These are phyloP conservation scores for Anser brachyrhynchus DNA, from an alignment of 2,113 vertebrate genomes.

Conservation along the genomic window DNA sequence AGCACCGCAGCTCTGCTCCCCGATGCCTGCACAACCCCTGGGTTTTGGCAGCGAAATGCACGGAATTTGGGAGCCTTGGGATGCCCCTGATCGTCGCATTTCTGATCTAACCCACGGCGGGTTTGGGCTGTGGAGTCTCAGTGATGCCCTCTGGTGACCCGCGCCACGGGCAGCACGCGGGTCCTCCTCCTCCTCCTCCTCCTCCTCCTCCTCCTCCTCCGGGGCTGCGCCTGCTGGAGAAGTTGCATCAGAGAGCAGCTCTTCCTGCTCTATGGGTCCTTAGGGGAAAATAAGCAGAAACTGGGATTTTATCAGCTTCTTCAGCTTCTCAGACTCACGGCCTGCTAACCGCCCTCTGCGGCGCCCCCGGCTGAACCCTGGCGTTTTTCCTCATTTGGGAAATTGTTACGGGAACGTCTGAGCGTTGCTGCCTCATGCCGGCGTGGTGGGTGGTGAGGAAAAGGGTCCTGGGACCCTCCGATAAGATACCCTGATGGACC, in stretches of 20 bases:
- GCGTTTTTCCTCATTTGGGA: neutral
- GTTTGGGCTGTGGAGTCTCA: neutral
- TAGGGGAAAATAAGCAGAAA: neutral
- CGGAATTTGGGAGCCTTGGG: neutral
- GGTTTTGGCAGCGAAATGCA: neutral
- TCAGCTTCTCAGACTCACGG: neutral
- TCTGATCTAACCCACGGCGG: no score
- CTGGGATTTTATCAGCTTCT: neutral
- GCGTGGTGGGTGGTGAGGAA: neutral
- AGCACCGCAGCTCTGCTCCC: neutral
- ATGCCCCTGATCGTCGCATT: accelerated
- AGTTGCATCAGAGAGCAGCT: neutral
- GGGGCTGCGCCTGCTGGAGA: neutral
- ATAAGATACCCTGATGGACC: neutral
- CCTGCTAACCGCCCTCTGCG: neutral
- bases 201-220: neutral
- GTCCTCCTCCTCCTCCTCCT: neutral
- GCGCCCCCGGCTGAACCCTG: accelerated
- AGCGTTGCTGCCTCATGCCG: neutral
- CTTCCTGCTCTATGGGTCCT: neutral
- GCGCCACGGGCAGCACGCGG: neutral
- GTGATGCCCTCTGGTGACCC: conserved; percentile 3
- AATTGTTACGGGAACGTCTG: neutral
- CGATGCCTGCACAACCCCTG: accelerated
- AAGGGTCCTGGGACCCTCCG: neutral